Evolutionary conservation across 2,113 vertebrate genomes (phyloP).

Genomic region (Apodemus speciosus): DNA sequence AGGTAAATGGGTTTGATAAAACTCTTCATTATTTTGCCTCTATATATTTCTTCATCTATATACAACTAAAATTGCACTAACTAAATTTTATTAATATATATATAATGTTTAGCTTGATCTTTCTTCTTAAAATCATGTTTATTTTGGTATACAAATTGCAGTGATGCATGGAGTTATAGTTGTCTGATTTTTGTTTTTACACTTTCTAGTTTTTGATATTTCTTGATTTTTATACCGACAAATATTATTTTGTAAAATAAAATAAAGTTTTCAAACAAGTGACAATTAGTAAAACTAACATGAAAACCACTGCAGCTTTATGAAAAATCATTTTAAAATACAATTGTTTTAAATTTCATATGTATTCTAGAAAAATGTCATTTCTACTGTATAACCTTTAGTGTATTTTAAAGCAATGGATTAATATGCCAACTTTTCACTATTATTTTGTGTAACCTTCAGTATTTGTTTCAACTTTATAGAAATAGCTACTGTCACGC

Average conservation of each 20-base stretch:
- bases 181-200: not conserved
- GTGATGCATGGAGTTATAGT: not conserved
- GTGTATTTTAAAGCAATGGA: not conserved
- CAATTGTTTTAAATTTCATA: conserved; percentile 25
- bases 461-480: conserved; percentile 6
- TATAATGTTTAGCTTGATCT: conserved; percentile 28
- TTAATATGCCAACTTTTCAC: not conserved
- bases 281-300: conserved; percentile 21
- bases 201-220: conserved; percentile 30
- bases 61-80: not conserved
- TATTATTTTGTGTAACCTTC: not conserved
- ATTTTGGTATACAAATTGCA: not conserved
- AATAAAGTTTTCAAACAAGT: not conserved
- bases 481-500: not conserved
- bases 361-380: conserved; percentile 7
- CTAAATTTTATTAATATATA: conserved; percentile 45
- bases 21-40: conserved; percentile 7
- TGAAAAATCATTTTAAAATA: not conserved
- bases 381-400: not conserved
- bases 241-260: conserved; percentile 45
- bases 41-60: conserved; percentile 32
- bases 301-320: conserved; percentile 4
- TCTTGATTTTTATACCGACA: conserved; percentile 41
- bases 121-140: conserved; percentile 22
- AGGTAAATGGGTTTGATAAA: not conserved